A percentile compares a stretch with the other conserved stretches of the same genome.
Conservation (phyloP, 1,140 invertebrate species). For the Rhagoletis pomonella region DNA sequence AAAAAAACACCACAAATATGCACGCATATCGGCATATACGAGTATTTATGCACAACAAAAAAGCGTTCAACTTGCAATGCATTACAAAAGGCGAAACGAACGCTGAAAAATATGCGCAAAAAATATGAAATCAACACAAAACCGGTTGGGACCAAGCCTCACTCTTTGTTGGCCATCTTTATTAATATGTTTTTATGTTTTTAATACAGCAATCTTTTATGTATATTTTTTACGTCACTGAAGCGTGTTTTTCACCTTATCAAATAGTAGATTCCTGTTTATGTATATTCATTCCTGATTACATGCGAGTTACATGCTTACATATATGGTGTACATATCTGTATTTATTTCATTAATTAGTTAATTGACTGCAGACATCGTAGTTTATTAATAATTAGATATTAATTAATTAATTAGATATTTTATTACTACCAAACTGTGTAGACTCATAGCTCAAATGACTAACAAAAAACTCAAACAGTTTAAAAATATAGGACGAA, state of each 20-base stretch:
- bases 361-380: not conserved
- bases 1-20: not conserved
- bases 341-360: slow-evolving; percentile 25
- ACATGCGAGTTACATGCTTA: too few species aligned
- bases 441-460: too few species aligned
- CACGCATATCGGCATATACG: not conserved
- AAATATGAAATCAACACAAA: not conserved
- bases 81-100: not conserved
- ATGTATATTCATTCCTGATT: not conserved
- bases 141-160: not conserved
- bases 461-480: too few species aligned
- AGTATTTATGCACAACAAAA: too few species aligned
- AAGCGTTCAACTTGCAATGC: not conserved
- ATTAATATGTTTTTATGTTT: slow-evolving; percentile 29
- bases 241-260: slow-evolving; percentile 3
- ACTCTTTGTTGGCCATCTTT: not conserved
- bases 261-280: not conserved
- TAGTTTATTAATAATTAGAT: too few species aligned
- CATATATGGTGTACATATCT: not conserved
- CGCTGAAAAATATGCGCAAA: not conserved
- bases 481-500: too few species aligned
- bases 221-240: not conserved
- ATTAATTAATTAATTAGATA: too few species aligned
- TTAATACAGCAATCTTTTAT: not conserved
- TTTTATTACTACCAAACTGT: too few species aligned